Evolutionary conservation across 2,888 invertebrate species (phyloP).

Genomic region (Spilosoma lubricipeda): DNA sequence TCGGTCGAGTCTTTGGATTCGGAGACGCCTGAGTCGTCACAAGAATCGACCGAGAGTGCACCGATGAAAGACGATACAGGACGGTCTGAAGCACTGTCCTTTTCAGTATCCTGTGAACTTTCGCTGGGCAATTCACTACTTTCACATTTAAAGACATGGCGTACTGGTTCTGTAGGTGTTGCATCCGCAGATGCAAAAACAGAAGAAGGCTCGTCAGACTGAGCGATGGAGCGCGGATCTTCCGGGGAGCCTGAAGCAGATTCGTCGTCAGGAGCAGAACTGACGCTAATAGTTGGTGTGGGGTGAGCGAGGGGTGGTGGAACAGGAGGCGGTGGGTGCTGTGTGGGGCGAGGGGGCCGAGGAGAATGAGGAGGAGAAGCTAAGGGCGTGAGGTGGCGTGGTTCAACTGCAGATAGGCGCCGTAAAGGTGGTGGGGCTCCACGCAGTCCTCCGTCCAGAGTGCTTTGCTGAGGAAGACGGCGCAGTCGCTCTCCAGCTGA

Average conservation of each 20-base stretch:
- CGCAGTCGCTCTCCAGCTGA: slow-evolving; percentile 87
- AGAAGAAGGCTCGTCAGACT: slow-evolving; percentile 79
- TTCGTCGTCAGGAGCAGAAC: slow-evolving; percentile 89
- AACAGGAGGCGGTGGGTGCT: slow-evolving; percentile 62
- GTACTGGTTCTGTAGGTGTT: slow-evolving; percentile 73
- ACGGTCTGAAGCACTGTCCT: slow-evolving; percentile 51
- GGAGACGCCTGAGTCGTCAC: slow-evolving; percentile 55
- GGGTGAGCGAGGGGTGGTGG: slow-evolving; percentile 65
- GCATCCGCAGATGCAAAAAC: slow-evolving; percentile 80
- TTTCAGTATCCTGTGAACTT: slow-evolving; percentile 52
- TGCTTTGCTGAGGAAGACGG: slow-evolving; percentile 89
- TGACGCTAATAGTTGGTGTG: slow-evolving; percentile 89
- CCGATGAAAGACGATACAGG: slow-evolving; percentile 35
- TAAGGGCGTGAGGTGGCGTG: slow-evolving; percentile 86
- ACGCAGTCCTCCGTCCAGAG: slow-evolving; percentile 87
- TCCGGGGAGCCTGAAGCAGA: slow-evolving; percentile 69
- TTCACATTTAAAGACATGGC: slow-evolving; percentile 46
- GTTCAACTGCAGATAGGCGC: slow-evolving; percentile 83
- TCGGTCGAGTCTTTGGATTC: slow-evolving; percentile 61
- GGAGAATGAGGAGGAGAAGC: slow-evolving; percentile 79
- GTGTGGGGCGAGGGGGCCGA: slow-evolving; percentile 71
- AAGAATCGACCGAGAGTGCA: slow-evolving; percentile 52
- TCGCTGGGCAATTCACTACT: slow-evolving; percentile 50
- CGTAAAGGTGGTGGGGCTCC: slow-evolving; percentile 81
- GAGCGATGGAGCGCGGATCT: slow-evolving; percentile 72